Conservation (phyloP, 2,888 invertebrate genomes). For the Diaperis boleti region DNA sequence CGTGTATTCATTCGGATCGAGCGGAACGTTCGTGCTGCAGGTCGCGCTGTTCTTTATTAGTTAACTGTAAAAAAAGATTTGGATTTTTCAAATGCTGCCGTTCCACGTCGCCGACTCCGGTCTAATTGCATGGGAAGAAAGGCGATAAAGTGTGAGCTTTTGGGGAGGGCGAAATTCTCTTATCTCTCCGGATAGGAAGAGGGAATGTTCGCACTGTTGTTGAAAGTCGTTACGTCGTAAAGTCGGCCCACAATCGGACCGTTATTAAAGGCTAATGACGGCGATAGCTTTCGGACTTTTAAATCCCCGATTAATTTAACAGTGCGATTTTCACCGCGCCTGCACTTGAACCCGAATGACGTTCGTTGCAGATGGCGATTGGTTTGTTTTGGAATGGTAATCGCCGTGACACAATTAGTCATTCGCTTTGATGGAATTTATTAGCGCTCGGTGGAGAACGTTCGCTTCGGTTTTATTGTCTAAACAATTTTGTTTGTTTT, state of each 20-base stretch:
- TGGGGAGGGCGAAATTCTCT: background rate
- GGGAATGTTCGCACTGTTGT: background rate
- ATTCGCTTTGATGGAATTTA: slow-evolving; percentile 6
- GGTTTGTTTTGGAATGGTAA: slow-evolving; percentile 9
- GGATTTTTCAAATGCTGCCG: slow-evolving; percentile 20
- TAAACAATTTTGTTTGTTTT: background rate
- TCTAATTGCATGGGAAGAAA: slow-evolving; percentile 9
- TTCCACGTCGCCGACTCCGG: slow-evolving; percentile 8
- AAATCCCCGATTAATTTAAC: slow-evolving; percentile 11
- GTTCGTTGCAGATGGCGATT: background rate
- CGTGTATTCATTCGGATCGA: slow-evolving; percentile 2
- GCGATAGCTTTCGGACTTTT: slow-evolving; percentile 1
- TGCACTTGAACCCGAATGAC: slow-evolving; percentile 5
- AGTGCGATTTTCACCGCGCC: slow-evolving; percentile 5
- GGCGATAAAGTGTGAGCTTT: background rate
- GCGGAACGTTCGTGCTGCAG: slow-evolving; percentile 10
- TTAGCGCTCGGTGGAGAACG: background rate
- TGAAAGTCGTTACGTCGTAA: slow-evolving; percentile 14
- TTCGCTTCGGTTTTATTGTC: background rate
- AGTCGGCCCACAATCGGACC: slow-evolving; percentile 9
- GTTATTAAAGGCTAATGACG: slow-evolving; percentile 12
- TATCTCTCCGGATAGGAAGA: too few relatives aligned
- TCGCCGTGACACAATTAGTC: slow-evolving; percentile 5
- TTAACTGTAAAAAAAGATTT: slow-evolving; percentile 24
- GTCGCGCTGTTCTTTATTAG: slow-evolving; percentile 9